Evolutionary conservation across 2,888 invertebrate species (phyloP), one percentile per base, ranked within the genome.

Genomic region (Andrena dorsata): DNA sequence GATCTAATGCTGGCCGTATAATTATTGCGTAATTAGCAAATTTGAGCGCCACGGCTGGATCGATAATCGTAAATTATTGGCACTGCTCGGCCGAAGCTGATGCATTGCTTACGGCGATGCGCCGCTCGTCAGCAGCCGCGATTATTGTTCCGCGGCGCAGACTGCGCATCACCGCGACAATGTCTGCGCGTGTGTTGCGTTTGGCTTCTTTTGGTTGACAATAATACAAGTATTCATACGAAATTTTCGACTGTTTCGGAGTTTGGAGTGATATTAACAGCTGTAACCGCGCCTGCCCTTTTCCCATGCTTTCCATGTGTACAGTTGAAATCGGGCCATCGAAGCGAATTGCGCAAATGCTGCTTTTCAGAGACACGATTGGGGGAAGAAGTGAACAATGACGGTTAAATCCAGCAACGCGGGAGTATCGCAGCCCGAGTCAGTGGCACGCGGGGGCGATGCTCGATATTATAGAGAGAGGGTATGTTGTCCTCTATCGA

Each of bases 21-120:
- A 92, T 92, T 91, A 92, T 92, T 92, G 90, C 90, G 91, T 92
- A 92, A 92, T 92, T 92, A 92, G 92, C 91, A 90, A 92, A 92
- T 92, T 92, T 90, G 90, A 91, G 89, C 90, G 88, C 88, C 90
- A 87, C 88, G 88, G 84, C 74, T 86, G 84, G 87, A 86, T 88
- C 89, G 86, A 88, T 91, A 91, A 91, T 91, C 91, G 90, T 90
- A 89, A 90, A 90, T 90, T 91, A 92, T 92, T 89, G 91, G 90
- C 85, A 91, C 90, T 91, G 91, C 88, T 90, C 86, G 86, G 83
- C 86, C 88, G 84, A 88, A 74, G 86, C 86, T 90, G 90, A 91
- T 90, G 90, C 90, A 91, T 90, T 87, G 88, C 90, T 87, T 83
- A 88, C 86, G 86, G 87, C 86, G 83, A 82, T 83, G 83, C 81